Percentiles rank a stretch among this genome's conserved stretches.
phyloP scores from a whole-genome alignment of 2,797 vertebrate genomes.

The Manis crassicaudata region DNA sequence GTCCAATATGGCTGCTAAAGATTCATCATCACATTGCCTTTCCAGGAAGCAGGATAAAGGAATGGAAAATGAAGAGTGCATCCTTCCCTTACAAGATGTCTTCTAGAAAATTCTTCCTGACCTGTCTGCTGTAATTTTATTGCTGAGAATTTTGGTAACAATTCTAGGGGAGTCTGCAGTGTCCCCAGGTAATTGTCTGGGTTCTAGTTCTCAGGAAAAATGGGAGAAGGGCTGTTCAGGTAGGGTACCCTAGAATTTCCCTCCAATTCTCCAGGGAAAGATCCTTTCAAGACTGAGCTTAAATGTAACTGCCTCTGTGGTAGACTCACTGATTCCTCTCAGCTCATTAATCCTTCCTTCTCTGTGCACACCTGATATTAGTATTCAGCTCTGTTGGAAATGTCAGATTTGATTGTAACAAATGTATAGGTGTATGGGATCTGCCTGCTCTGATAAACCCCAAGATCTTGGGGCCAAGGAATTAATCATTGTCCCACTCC shows the following conservation, averaged over 20 bases:
- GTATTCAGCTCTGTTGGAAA: neutral
- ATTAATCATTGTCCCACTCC: fast-evolving
- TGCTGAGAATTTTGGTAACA: neutral
- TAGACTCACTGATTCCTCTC: neutral
- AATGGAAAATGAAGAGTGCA: neutral
- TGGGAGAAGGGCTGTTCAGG: neutral
- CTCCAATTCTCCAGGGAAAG: neutral
- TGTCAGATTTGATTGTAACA: neutral
- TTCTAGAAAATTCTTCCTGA: neutral
- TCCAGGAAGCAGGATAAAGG: neutral
- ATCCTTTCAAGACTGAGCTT: conserved; percentile 7
- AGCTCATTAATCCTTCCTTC: neutral
- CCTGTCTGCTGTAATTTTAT: neutral
- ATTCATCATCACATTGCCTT: neutral
- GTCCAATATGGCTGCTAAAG: neutral
- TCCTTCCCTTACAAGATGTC: neutral
- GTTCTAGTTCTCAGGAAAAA: neutral
- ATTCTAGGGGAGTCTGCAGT: neutral
- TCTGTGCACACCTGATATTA: neutral
- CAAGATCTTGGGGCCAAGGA: neutral
- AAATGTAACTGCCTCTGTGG: neutral
- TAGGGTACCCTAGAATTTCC: neutral
- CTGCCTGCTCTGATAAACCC: neutral
- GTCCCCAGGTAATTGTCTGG: neutral
- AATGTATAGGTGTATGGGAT: neutral